Conservation (phyloP, 2,888 invertebrate genomes). For the Drosophila demipolita region DNA sequence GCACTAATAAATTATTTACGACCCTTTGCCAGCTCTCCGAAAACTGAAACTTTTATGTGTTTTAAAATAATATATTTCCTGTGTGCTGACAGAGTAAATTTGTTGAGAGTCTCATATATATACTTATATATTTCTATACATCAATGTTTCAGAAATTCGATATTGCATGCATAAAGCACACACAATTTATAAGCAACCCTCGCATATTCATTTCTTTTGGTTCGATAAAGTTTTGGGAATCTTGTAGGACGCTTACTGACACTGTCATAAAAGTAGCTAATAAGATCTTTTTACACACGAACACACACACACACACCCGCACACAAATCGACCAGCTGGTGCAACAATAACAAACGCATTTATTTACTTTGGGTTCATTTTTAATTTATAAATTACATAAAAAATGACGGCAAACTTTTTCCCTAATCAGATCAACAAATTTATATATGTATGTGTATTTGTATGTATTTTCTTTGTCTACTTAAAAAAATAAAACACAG, state of each 20-base stretch:
- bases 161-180: neutral
- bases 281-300: slow-evolving; percentile 25
- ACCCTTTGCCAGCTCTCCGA: neutral
- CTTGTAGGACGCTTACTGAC: slow-evolving; percentile 76
- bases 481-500: slow-evolving; percentile 83
- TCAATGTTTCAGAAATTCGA: neutral
- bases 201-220: slow-evolving; percentile 21
- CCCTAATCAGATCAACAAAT: slow-evolving; percentile 4
- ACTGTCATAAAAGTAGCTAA: slow-evolving; percentile 54
- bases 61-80: neutral
- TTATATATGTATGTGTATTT: neutral
- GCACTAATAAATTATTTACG: slow-evolving; percentile 26
- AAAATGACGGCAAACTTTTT: slow-evolving; percentile 35
- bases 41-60: neutral
- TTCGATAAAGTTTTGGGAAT: slow-evolving; percentile 50
- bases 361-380: slow-evolving; percentile 12
- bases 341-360: slow-evolving; percentile 25
- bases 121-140: neutral
- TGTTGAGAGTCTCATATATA: neutral
- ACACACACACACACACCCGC: neutral
- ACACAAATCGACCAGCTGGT: slow-evolving; percentile 18
- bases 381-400: slow-evolving; percentile 17
- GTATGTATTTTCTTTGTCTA: slow-evolving; percentile 55
- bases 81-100: neutral
- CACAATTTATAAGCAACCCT: slow-evolving; percentile 12